These are phyloP conservation scores for Hartigia nigra DNA, from an alignment of 2,888 invertebrate species.

Conservation along the genomic window DNA sequence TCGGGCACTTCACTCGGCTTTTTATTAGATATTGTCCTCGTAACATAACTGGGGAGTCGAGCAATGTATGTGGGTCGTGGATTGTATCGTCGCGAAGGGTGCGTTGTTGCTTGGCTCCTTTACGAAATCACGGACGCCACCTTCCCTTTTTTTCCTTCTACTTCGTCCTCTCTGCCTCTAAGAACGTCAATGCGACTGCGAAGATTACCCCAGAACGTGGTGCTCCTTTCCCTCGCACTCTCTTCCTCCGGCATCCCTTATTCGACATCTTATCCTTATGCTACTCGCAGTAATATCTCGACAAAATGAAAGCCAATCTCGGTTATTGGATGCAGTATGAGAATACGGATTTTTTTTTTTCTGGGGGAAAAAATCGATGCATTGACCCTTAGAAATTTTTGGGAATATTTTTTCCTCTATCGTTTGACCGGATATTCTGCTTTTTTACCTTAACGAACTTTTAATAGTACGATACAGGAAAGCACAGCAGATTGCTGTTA, in stretches of 20 bases:
- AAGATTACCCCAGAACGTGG: conserved; percentile 39
- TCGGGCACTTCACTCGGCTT: conserved; percentile 39
- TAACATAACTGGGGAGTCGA: conserved; percentile 41
- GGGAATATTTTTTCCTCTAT: neutral
- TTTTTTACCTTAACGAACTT: neutral
- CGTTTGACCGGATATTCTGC: neutral
- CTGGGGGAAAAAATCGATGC: neutral
- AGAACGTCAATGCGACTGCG: conserved; percentile 5
- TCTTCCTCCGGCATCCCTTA: conserved; percentile 10
- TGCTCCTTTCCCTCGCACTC: conserved; percentile 7
- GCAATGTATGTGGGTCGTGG: conserved; percentile 33
- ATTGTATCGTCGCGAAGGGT: neutral
- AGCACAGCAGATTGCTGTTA: neutral
- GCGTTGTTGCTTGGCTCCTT: neutral
- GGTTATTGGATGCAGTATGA: conserved; percentile 44
- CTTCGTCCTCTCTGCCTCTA: neutral
- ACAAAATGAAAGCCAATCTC: conserved; percentile 54
- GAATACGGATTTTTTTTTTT: neutral
- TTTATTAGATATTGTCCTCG: conserved; percentile 56
- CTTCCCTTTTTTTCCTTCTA: neutral
- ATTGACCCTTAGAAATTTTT: neutral
- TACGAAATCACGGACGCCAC: conserved; percentile 12
- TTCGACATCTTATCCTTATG: neutral
- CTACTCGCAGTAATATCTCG: conserved; percentile 15
- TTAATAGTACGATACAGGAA: neutral